These are phyloP conservation scores for Phylloscopus trochiloides DNA, from an alignment of 2,113 vertebrate genomes.

Conservation along the genomic window DNA sequence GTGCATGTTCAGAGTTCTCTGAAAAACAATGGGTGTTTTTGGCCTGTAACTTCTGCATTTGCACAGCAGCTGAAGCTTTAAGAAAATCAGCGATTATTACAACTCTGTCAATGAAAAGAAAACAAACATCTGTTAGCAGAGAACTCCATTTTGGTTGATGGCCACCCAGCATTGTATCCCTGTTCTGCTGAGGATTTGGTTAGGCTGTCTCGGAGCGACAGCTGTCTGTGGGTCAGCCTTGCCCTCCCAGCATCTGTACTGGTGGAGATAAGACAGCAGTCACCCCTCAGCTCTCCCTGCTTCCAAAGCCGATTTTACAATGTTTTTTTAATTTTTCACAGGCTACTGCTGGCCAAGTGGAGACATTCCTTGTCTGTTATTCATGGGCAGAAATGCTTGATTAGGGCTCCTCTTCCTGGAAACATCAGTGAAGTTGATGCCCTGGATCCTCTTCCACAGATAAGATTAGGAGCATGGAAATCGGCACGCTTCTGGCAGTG, in stretches of 20 bases:
- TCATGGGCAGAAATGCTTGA: conserved; percentile 36
- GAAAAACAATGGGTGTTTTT: not conserved
- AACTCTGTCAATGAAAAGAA: not conserved
- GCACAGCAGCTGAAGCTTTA: not conserved
- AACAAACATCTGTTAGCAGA: not conserved
- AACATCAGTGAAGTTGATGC: conserved; percentile 16
- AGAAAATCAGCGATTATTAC: not conserved
- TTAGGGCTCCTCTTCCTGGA: conserved; percentile 55
- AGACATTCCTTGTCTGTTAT: conserved; percentile 46
- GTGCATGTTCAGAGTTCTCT: not conserved
- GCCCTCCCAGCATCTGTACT: not conserved
- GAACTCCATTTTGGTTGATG: not conserved
- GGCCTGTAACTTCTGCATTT: not conserved
- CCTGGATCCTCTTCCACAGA: conserved; percentile 30
- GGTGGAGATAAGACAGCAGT: not conserved
- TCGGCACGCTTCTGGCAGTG: not conserved
- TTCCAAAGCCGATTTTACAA: conserved; percentile 18
- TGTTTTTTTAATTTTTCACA: conserved; percentile 41
- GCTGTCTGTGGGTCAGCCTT: not conserved
- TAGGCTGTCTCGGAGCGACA: not conserved
- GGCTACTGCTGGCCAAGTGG: not conserved
- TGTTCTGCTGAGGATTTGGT: not conserved
- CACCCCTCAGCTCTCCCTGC: not conserved
- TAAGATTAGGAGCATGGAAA: conserved; percentile 39
- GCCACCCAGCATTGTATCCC: not conserved